Percentiles rank a stretch among this genome's conserved stretches.
phyloP scores from a whole-genome alignment of 2,888 invertebrate species.

The Zaprionus obscuricornis region DNA sequence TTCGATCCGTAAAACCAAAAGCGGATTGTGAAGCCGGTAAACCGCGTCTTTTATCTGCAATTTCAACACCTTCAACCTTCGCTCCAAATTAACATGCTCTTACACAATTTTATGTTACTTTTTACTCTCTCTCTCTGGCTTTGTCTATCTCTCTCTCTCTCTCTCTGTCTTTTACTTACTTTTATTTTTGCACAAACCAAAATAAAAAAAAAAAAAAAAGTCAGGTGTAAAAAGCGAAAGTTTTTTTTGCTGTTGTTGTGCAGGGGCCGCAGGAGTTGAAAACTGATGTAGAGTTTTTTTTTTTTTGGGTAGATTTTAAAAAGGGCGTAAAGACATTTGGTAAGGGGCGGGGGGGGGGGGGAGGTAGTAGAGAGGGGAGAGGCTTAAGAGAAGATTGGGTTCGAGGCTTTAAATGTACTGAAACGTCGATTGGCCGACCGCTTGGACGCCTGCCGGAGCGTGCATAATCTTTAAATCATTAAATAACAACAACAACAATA shows the following conservation, averaged over 20 bases:
- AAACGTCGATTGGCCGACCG: slow-evolving; percentile 4
- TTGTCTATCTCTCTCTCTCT: no score
- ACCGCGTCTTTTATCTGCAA: slow-evolving; percentile 61
- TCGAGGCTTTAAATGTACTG: no score
- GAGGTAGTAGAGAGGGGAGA: no score
- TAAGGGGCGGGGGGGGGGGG: no score
- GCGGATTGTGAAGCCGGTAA: slow-evolving; percentile 28
- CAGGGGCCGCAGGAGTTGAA: slow-evolving; percentile 38
- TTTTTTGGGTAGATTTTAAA: slow-evolving; percentile 30
- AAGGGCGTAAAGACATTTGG: no score
- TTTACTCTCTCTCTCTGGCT: slow-evolving; percentile 1
- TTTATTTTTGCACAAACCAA: slow-evolving; percentile 17
- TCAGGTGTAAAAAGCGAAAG: slow-evolving; percentile 77
- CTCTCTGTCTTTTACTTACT: slow-evolving; percentile 25
- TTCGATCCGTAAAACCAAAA: slow-evolving; percentile 34
- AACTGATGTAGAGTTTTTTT: slow-evolving; percentile 21
- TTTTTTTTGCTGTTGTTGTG: slow-evolving; percentile 38
- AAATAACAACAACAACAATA: slow-evolving; percentile 65
- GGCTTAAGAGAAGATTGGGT: no score
- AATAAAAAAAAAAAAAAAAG: slow-evolving; percentile 30
- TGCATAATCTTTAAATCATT: slow-evolving; percentile 76
- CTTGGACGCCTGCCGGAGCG: slow-evolving; percentile 52
- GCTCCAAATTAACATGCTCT: slow-evolving; percentile 68
- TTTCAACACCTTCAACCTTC: slow-evolving; percentile 64
- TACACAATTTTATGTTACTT: slow-evolving; percentile 51